Evolutionary conservation across 2,888 invertebrate species (phyloP), one percentile per base, ranked within the genome.

Genomic region (Acleris cristana): DNA sequence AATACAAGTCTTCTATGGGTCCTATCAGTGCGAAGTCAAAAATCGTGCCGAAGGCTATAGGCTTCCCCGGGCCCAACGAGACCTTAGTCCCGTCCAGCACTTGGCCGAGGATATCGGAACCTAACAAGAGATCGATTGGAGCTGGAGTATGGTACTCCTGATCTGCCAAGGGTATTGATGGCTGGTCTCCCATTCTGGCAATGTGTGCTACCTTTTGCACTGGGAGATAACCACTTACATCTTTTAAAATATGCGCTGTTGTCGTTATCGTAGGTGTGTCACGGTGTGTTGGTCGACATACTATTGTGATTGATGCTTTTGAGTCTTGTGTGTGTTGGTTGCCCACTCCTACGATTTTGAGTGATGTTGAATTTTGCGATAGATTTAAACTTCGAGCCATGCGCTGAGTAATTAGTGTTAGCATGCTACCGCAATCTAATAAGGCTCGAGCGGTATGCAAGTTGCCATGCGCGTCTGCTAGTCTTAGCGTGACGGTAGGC

Each of bases 21-120:
- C 44, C 56, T 56, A 56, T 56, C 44, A 56, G 21, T 45, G 56
- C 59, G 6, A 51, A 59, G 30, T 59, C 51, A 49, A 59, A 59
- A 49, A 49, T 59, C 59, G 59, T 59, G 59, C 59, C 59, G 59
- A 49, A 51, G 55, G 55, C 55, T 55, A 55, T 55, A 23, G 55
- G 59, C 51, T 59, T 51, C 30, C 59, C 59, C 3, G 19, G 59
- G 59, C 59, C 59, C 34, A 59, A 51, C 49, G 59, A 59, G 59
- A 59, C 59, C 59, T 51, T 49, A 59, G 55, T 55, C 30, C 55
- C 45, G 57, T 57, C 57, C 45, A 57, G 23, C 45, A 57, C 57
- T 45, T 57, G 57, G 57, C 57, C 57, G 54, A 54, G 54, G 30
- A 54, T n/a, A 30, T 54, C 54, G n/a, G 30, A 54, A n/a, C n/a